Base-by-base conservation (phyloP, 2,888 invertebrate species). In the Trypoxylon attenuatum region DNA sequence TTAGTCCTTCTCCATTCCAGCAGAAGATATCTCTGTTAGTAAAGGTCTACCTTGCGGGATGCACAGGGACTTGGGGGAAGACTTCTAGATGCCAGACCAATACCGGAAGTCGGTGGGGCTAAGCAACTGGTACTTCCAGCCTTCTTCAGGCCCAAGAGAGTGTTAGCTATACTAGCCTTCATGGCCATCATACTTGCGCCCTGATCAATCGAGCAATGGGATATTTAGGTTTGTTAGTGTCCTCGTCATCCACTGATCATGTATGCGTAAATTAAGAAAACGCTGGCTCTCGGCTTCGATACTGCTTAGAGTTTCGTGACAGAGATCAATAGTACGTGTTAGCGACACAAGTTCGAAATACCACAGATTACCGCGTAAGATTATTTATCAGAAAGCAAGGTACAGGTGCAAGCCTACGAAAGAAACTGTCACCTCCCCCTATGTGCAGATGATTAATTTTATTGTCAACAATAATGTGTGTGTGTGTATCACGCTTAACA, bases 81-180 rank as follows among this genome's bases (percentile, higher is more conserved):
- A 82, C 87, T 87, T 83, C 86, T 84, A 72, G 87, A 86, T 80
- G 84, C 81, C 81, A 84, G 76, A 80, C 84, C 84, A 67, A 78
- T 78, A 74, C 83, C 81, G 69, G 86, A 82, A 86, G 78, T 88
- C 89, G 93, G 93, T 81, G 92, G 91, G 46, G 91, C 90, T 72
- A 93, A 87, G 84, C 90, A 91, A 84, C 92, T 92, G 46, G 92
- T 92, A 72, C 92, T 93, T 83, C 92, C 93, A 54, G 92, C 92
- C 74, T 93, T 89, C 86, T 92, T 92, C 76, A 93, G 88, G 70
- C 90, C 90, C 85, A 89, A 88, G 39, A 86, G 81, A 65, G 87
- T 87, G 80, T 86, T 86, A 78, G 87, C 84, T 82, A 87, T 84
- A 88, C 88, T 79, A 84, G 87, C 87, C 82, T 83, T 87, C 83